Base-by-base conservation (phyloP, 2,113 vertebrate genomes). In the Alligator sinensis region DNA sequence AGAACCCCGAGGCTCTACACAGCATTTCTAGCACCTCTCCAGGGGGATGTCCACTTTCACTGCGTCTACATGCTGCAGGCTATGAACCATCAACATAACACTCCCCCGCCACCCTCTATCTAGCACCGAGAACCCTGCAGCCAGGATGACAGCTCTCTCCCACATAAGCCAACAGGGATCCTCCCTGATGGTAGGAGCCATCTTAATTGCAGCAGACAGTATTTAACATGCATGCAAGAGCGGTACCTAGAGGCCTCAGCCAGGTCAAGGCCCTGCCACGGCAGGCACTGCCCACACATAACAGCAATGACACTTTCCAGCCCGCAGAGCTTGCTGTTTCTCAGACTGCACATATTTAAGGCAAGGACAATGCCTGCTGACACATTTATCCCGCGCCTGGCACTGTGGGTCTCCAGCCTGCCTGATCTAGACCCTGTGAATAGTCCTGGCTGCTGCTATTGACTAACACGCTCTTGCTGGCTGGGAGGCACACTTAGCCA, bases 81-180 rank as follows among this genome's bases (percentile, higher is more conserved):
- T 58, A 63, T 76, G 66, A 7, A 21, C 38, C 3, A 66, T 34
- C 61, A 74, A 60, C 1, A 38, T 9, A 58, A 25, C 57, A 12
- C 25, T 28, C 1, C 68, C 87, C 70, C 15, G 34, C 4, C 17
- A 8, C 54, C 66, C 72, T 59, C 79, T 47, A 9, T 47, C 47
- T 47, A 12, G 54, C 76, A 77, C 28, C 74, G n/a, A 54, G 1
- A 59, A 82, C 77, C 80, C 19, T 3, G 5, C 17, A 64, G 74
- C 1, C 3, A 77, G 17, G 6, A 27, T 0, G 0, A 59, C 10
- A 12, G 0, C 6, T 82, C 89, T 60, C 62, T 11, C 15, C 2
- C 4, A 77, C 59, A 24, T 9, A 27, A 15, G 82, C 76, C 58
- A 74, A 70, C n/a, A 77, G 58, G 18, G 84, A 54, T 62, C 77